These are phyloP conservation scores for Geopemphigus sp. DNA, from an alignment of 1,140 invertebrate genomes.

Conservation along the genomic window DNA sequence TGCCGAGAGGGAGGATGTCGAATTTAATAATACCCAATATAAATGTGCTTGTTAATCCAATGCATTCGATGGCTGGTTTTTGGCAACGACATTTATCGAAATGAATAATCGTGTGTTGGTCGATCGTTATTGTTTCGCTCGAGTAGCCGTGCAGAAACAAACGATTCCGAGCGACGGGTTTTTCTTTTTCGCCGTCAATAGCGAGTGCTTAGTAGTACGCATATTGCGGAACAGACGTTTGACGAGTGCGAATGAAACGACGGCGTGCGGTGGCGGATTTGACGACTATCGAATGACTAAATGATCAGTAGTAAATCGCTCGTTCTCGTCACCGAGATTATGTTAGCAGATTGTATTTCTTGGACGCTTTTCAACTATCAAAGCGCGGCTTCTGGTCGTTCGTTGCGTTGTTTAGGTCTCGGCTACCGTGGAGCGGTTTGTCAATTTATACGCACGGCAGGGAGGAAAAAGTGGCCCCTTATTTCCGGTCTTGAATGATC, in stretches of 20 bases:
- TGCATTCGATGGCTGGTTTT: background rate
- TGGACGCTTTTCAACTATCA: background rate
- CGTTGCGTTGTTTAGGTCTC: background rate
- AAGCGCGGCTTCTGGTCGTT: background rate
- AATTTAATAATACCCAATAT: background rate
- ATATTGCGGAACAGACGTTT: no score
- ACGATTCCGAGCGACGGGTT: no score
- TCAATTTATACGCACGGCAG: background rate
- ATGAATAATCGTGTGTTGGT: background rate
- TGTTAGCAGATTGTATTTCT: background rate
- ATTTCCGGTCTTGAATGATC: conserved; percentile 5
- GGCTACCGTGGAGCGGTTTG: conserved; percentile 7
- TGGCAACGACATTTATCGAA: background rate
- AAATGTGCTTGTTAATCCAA: background rate
- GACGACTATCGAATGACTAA: background rate
- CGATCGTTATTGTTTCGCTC: background rate
- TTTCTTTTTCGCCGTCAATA: no score
- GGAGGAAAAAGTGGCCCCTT: conserved; percentile 2
- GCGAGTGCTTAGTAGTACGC: background rate
- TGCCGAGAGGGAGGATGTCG: background rate
- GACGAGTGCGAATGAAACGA: no score
- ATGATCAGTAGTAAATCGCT: background rate
- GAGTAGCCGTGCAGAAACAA: background rate
- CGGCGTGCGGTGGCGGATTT: background rate
- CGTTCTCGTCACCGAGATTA: background rate